Evolutionary conservation across 2,888 invertebrate genomes (phyloP).

Genomic region (Syrphus vitripennis): DNA sequence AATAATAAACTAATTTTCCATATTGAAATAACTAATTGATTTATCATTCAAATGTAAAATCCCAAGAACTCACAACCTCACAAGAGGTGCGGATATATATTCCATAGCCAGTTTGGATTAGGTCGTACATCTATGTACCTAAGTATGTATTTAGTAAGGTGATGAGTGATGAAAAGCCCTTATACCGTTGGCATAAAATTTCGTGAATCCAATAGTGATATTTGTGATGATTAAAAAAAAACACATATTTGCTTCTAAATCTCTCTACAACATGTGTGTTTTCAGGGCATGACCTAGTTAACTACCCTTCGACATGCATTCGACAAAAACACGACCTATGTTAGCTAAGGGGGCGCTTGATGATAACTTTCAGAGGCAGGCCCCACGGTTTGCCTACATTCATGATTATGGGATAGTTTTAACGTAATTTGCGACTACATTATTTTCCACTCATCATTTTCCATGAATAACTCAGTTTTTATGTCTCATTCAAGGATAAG

Average conservation of each 20-base stretch:
- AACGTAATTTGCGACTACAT: slow-evolving; percentile 26
- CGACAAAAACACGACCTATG: slow-evolving; percentile 16
- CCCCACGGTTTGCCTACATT: background rate
- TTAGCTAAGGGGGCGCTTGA: slow-evolving; percentile 10
- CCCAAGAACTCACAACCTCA: background rate
- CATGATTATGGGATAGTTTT: slow-evolving; percentile 18
- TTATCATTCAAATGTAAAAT: background rate
- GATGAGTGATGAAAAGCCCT: background rate
- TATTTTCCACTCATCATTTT: slow-evolving; percentile 27
- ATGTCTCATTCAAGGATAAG: slow-evolving; percentile 27
- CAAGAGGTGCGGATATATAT: background rate
- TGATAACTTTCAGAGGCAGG: slow-evolving; percentile 12
- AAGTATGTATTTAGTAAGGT: background rate
- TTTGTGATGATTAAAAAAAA: slow-evolving; percentile 1
- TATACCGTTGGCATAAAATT: background rate
- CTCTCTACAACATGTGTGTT: slow-evolving; percentile 46
- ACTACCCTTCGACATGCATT: slow-evolving; percentile 56
- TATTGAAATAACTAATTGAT: no score
- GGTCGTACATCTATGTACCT: no score
- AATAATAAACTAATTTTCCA: background rate
- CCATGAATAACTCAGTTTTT: background rate
- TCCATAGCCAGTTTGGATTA: background rate
- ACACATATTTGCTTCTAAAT: background rate
- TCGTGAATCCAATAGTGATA: slow-evolving; percentile 3
- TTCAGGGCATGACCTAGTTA: slow-evolving; percentile 67